phyloP scores from a whole-genome alignment of 2,797 vertebrate species.

The Hephaestus fuliginosus region DNA sequence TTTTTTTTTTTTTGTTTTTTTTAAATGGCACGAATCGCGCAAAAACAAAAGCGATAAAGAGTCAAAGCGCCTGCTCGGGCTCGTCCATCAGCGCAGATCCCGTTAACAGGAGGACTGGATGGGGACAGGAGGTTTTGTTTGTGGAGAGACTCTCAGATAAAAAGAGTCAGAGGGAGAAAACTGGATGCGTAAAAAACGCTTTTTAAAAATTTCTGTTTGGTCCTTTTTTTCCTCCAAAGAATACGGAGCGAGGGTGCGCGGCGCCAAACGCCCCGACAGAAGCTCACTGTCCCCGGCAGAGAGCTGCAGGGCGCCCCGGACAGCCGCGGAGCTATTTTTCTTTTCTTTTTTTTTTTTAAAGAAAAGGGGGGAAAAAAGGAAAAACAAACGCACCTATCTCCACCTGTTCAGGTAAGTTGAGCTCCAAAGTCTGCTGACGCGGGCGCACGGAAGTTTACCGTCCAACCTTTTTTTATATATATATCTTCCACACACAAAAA shows the following conservation, averaged over 20 bases:
- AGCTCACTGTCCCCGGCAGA: slow-evolving; percentile 36
- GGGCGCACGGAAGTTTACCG: slow-evolving; percentile 60
- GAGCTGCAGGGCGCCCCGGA: slow-evolving; percentile 30
- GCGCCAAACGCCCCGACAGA: slow-evolving; percentile 52
- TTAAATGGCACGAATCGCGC: slow-evolving; percentile 57
- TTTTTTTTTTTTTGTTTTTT: too few species aligned
- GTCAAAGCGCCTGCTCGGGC: slow-evolving; percentile 23
- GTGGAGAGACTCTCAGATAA: slow-evolving; percentile 26
- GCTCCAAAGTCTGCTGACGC: slow-evolving; percentile 61
- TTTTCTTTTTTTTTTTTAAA: too few species aligned
- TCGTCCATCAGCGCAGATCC: slow-evolving; percentile 48
- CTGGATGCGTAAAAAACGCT: slow-evolving; percentile 16
- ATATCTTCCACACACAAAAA: neutral
- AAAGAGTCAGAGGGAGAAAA: slow-evolving; percentile 18
- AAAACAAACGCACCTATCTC: slow-evolving; percentile 67
- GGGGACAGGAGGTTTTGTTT: slow-evolving; percentile 32
- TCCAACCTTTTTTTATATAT: slow-evolving; percentile 37
- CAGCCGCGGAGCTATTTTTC: slow-evolving; percentile 12
- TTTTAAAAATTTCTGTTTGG: neutral
- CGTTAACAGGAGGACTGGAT: slow-evolving; percentile 39
- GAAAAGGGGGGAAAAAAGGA: neutral
- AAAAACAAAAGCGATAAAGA: slow-evolving; percentile 70
- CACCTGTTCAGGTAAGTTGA: slow-evolving; percentile 81
- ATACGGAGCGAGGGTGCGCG: slow-evolving; percentile 32
- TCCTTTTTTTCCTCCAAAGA: slow-evolving; percentile 31